Evolutionary conservation across 2,888 invertebrate species (phyloP).

Genomic region (Ashinkailepas kermadecensis): DNA sequence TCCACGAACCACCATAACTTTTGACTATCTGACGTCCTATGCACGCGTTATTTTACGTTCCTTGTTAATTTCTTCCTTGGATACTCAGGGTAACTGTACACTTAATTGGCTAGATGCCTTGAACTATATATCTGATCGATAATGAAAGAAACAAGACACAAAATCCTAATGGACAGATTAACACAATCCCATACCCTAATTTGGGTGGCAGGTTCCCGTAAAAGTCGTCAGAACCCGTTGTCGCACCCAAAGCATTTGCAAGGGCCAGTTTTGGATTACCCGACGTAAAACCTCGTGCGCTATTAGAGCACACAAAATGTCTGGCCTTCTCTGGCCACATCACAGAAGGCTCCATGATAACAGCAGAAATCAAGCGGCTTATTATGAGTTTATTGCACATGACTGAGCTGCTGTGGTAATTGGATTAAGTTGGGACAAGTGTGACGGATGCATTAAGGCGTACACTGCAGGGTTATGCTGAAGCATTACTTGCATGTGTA

Average conservation of each 20-base stretch:
- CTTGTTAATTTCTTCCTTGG: no score
- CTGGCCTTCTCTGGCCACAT: background rate
- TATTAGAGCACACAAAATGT: background rate
- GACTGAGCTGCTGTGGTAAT: background rate
- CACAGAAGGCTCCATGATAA: background rate
- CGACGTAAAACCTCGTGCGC: background rate
- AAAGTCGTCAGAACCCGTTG: background rate
- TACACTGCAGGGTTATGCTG: background rate
- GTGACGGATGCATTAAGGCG: background rate
- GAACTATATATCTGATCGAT: background rate
- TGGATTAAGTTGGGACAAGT: background rate
- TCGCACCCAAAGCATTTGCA: background rate
- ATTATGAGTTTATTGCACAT: background rate
- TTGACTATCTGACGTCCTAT: no score
- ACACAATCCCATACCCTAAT: background rate
- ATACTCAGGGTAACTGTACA: no score
- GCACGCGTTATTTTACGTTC: no score
- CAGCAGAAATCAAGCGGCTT: background rate
- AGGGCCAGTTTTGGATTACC: background rate
- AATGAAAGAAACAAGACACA: background rate
- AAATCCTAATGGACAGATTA: background rate
- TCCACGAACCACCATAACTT: no score
- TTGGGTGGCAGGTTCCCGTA: background rate
- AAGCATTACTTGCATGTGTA: no score
- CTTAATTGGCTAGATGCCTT: background rate